A percentile compares a stretch with the other conserved stretches of the same genome.
These are phyloP conservation scores for Lepidurus couesii DNA, from an alignment of 1,140 invertebrate genomes.

Conservation along the genomic window DNA sequence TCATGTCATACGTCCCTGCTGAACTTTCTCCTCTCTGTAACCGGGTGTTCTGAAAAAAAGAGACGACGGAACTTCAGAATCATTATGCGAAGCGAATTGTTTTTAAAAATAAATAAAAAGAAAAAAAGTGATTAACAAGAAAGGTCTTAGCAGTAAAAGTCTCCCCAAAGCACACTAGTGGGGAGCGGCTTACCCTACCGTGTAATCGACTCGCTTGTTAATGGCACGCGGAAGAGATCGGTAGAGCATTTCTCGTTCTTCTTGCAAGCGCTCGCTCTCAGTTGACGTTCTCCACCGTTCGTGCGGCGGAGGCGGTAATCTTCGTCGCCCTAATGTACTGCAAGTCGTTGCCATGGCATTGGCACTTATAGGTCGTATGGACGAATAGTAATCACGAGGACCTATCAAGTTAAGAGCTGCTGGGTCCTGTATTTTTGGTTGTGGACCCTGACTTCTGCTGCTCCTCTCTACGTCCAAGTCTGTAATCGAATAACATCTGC, in stretches of 20 bases:
- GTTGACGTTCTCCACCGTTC: constrained; percentile 12
- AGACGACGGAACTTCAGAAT: background rate
- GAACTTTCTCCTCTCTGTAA: background rate
- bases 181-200: background rate
- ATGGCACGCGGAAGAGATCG: constrained; percentile 13
- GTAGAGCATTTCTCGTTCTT: constrained; percentile 16
- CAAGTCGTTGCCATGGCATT: constrained; percentile 14
- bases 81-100: too few species aligned
- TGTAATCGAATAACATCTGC: constrained; percentile 16
- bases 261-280: background rate
- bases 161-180: background rate
- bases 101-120: too few species aligned
- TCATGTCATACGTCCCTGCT: background rate
- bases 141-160: background rate
- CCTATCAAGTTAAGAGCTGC: constrained; percentile 14
- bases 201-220: constrained; percentile 15
- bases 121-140: background rate
- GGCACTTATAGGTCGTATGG: constrained; percentile 11
- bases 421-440: background rate
- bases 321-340: constrained; percentile 7
- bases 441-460: background rate
- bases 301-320: background rate
- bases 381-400: constrained; percentile 6
- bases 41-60: background rate
- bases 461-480: background rate